phyloP scores from a whole-genome alignment of 1,140 invertebrate species.

The Eumeta japonica region DNA sequence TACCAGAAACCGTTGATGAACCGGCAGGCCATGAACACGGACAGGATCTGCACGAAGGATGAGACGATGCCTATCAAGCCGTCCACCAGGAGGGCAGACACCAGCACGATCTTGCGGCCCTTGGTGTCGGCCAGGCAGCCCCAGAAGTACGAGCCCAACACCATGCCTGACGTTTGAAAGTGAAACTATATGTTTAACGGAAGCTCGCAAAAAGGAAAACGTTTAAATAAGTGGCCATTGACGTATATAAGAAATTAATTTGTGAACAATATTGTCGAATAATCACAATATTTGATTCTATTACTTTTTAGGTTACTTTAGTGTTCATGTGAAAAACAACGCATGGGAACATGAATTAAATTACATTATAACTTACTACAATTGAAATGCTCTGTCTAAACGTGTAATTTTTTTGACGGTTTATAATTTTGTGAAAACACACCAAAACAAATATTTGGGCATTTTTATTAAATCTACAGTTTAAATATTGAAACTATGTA shows the following conservation, averaged over 20 bases:
- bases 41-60: conserved; percentile 73
- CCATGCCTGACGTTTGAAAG: conserved; percentile 74
- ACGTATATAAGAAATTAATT: neutral
- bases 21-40: conserved; percentile 72
- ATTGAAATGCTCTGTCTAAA: too few relatives aligned
- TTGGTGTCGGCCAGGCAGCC: conserved; percentile 81
- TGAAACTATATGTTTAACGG: conserved; percentile 5
- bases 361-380: too few relatives aligned
- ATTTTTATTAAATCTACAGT: too few relatives aligned
- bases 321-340: too few relatives aligned
- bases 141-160: conserved; percentile 87
- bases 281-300: too few relatives aligned
- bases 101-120: conserved; percentile 73
- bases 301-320: too few relatives aligned
- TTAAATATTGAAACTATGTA: too few relatives aligned
- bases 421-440: too few relatives aligned
- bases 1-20: conserved; percentile 86
- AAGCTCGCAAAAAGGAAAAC: neutral
- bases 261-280: too few relatives aligned
- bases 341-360: too few relatives aligned
- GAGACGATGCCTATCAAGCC: conserved; percentile 73
- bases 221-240: neutral
- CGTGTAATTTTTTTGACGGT: too few relatives aligned
- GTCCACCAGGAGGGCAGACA: conserved; percentile 75
- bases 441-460: too few relatives aligned